Evolutionary conservation across 2,113 vertebrate genomes (phyloP).

Genomic region (Eleginops maclovinus): DNA sequence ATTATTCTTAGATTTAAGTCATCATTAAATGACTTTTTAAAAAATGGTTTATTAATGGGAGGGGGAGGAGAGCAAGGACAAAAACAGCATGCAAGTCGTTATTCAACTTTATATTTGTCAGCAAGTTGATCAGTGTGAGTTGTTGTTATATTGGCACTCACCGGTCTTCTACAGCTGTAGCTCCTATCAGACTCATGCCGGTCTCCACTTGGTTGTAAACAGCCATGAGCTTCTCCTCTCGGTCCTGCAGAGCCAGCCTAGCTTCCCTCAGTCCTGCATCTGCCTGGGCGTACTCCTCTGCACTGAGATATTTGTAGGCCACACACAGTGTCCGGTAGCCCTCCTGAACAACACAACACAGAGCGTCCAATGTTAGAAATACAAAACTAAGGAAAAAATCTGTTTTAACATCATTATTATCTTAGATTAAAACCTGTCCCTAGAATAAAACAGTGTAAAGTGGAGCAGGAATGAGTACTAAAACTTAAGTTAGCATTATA

Average conservation of each 20-base stretch:
- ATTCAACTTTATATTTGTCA: neutral
- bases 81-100: neutral
- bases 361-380: neutral
- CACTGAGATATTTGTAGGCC: conserved; percentile 90
- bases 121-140: neutral
- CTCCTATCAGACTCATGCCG: conserved; percentile 94
- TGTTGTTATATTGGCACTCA: conserved; percentile 68
- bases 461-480: too few relatives aligned
- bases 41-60: conserved; percentile 7
- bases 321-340: conserved; percentile 96
- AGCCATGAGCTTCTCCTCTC: conserved; percentile 92
- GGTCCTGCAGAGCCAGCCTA: conserved; percentile 92
- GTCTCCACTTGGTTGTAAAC: conserved; percentile 94
- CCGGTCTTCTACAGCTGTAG: conserved; percentile 98
- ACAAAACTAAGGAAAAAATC: neutral
- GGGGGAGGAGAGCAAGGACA: neutral
- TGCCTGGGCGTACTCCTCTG: conserved; percentile 87
- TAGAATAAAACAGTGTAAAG: neutral
- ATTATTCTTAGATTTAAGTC: neutral
- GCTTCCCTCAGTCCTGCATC: conserved; percentile 88
- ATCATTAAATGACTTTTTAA: too few relatives aligned
- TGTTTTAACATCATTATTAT: neutral
- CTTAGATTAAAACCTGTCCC: neutral
- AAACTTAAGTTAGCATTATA: too few relatives aligned
- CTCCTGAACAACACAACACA: conserved; percentile 81